Evolutionary conservation across 2,888 invertebrate genomes (phyloP).

Genomic region (Oscheius myriophilus): DNA sequence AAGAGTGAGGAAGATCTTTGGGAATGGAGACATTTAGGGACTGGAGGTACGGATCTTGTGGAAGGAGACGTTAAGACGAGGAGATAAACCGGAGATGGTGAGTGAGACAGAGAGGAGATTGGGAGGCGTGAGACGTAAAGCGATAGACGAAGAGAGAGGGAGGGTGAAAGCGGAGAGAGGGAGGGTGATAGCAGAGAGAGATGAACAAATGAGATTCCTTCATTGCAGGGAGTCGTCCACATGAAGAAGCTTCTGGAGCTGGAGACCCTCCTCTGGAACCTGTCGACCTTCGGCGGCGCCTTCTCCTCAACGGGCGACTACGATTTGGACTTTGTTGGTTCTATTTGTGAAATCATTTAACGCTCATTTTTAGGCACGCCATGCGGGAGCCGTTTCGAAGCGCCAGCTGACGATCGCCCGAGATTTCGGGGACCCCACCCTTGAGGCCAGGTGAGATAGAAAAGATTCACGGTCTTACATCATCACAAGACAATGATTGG

Average conservation of each 20-base stretch:
- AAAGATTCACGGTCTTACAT: too few species aligned
- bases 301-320: constrained; percentile 93
- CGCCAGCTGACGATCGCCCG: constrained; percentile 85
- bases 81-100: constrained; percentile 14
- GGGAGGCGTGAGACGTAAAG: too few species aligned
- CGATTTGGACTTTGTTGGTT: constrained; percentile 69
- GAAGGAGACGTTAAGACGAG: background rate
- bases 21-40: background rate
- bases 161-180: too few species aligned
- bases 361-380: constrained; percentile 80
- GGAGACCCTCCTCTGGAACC: constrained; percentile 88
- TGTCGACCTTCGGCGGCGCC: constrained; percentile 94
- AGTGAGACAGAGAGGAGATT: background rate
- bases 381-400: constrained; percentile 78
- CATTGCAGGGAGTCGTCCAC: constrained; percentile 21
- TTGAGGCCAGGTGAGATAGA: constrained; percentile 81
- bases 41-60: background rate
- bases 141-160: too few species aligned
- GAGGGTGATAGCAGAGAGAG: too few species aligned
- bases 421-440: constrained; percentile 83
- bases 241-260: constrained; percentile 75
- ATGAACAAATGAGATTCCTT: background rate
- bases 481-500: too few species aligned
- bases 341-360: too few species aligned
- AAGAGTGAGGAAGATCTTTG: background rate